Evolutionary conservation across 2,888 invertebrate genomes (phyloP), one percentile per base, ranked within the genome.

Genomic region (Pasiphila rectangulata): DNA sequence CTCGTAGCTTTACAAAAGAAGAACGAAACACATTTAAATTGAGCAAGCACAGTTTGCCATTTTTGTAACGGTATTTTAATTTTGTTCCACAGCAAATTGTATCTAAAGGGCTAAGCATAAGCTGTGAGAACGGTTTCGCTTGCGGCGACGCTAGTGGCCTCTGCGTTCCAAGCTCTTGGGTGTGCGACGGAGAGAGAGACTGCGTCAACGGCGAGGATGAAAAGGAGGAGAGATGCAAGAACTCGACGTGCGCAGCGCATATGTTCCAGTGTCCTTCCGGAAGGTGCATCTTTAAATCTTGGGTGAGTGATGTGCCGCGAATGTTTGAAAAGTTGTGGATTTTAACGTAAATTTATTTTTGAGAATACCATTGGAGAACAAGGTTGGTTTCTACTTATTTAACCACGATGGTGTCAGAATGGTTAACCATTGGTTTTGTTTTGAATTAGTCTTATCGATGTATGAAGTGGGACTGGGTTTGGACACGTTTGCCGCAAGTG

Each of bases 121-220:
- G 61, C 38, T 87, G 86, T 43, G 66, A 61, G 17, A 74, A 75
- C 51, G 75, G 77, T 0, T 86, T 86, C 67, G 57, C 75, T 0
- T 87, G 86, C 48, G 72, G 73, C n/a, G 77, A 75, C 50, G 72
- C 69, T 10, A 69, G 63, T 51, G 90, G 87, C 7, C 83, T 87
- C 30, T 96, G 96, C 63, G 93, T 96, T 46, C 94, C 94, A 30
- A 88, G 89, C 62, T 91, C 93, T 10, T 95, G 94, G 92, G 91
- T 92, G 25, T 97, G 97, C 79, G 96, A 96, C 77, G 93, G 93
- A 4, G 93, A 94, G 59, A 78, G 87, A n/a, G 97, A 97, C 75
- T 97, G 97, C 64, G 76, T 82, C 0, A 91, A 91, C 53, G 91
- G 91, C 0, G 93, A 94, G 17, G 96, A 97, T 69, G 97, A 96